These are phyloP conservation scores for Myopa tessellatipennis DNA, from an alignment of 2,888 invertebrate species.

Conservation along the genomic window DNA sequence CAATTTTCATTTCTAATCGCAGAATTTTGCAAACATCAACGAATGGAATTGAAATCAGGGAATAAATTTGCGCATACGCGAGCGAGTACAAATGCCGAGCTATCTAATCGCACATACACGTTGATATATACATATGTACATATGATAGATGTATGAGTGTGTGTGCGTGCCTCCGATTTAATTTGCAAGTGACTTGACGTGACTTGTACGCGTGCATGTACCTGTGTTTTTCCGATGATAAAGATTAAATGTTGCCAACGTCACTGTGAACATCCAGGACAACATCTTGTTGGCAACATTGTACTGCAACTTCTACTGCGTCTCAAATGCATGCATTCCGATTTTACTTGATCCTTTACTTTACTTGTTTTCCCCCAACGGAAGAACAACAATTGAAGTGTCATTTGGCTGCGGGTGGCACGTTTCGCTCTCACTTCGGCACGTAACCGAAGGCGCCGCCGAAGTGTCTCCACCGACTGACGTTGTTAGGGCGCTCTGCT, in stretches of 20 bases:
- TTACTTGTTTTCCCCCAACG: not conserved
- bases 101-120: not conserved
- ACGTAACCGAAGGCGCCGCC: not conserved
- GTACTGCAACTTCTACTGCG: conserved; percentile 19
- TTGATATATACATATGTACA: not conserved
- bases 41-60: conserved; percentile 26
- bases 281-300: conserved; percentile 26
- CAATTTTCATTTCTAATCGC: conserved; percentile 30
- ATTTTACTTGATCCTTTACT: not conserved
- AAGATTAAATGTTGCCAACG: conserved; percentile 27
- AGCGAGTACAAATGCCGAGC: not conserved
- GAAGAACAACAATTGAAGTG: conserved; percentile 36
- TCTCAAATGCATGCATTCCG: not conserved
- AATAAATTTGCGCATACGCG: not conserved
- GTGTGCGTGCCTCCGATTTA: conserved; percentile 17
- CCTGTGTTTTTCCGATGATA: conserved; percentile 33
- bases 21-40: conserved; percentile 14
- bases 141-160: not conserved
- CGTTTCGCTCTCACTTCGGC: not conserved
- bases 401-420: conserved; percentile 29
- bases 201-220: conserved; percentile 38
- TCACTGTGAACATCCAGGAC: not conserved
- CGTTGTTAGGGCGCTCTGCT: not conserved
- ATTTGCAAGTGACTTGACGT: conserved; percentile 34
- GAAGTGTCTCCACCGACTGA: not conserved